These are phyloP conservation scores for Sinella curviseta DNA, from an alignment of 1,140 invertebrate genomes.

Conservation along the genomic window DNA sequence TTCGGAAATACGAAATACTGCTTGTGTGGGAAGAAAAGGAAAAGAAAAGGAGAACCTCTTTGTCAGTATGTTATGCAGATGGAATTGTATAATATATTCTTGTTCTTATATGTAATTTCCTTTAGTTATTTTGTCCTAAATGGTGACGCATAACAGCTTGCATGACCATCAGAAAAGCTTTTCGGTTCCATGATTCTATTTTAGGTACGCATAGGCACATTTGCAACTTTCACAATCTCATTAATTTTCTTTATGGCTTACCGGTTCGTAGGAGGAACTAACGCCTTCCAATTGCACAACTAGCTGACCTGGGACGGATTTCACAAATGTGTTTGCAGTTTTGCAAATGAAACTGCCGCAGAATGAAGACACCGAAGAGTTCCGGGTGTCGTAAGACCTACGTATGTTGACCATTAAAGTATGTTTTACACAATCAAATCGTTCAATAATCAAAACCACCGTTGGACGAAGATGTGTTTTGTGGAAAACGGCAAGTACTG, in stretches of 20 bases:
- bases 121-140: too few species aligned
- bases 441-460: background rate
- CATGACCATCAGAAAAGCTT: too few species aligned
- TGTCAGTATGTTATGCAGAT: background rate
- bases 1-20: too few species aligned
- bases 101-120: too few species aligned
- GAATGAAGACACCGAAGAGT: conserved; percentile 15
- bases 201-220: background rate
- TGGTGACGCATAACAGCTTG: too few species aligned
- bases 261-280: conserved; percentile 16
- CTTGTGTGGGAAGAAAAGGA: too few species aligned
- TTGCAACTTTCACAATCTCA: background rate
- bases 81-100: too few species aligned
- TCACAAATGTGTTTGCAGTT: conserved; percentile 22
- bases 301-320: conserved; percentile 27
- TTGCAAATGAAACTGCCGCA: conserved; percentile 9
- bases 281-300: conserved; percentile 10
- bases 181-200: too few species aligned
- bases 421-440: background rate
- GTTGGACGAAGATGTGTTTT: background rate
- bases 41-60: too few species aligned
- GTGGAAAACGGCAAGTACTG: too few species aligned
- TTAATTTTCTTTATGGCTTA: conserved; percentile 2
- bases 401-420: conserved; percentile 21
- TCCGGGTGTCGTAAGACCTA: conserved; percentile 1